These are phyloP conservation scores for Acanthosepion lycidas DNA, from an alignment of 2,888 invertebrate species.

Conservation along the genomic window DNA sequence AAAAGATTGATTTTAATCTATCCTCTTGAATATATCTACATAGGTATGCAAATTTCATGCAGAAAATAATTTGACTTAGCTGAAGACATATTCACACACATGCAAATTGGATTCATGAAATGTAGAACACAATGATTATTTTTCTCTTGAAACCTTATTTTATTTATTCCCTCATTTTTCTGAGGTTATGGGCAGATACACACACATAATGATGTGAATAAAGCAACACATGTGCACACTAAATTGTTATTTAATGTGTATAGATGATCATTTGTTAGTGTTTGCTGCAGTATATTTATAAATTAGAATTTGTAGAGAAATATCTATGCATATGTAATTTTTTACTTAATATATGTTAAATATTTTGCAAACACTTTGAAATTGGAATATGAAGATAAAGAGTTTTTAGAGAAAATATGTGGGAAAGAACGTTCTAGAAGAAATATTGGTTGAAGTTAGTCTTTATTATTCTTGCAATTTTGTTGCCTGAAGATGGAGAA, in stretches of 20 bases:
- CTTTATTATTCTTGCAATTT: neutral
- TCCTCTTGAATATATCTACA: no score
- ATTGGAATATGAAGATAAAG: neutral
- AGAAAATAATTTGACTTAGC: no score
- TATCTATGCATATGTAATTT: neutral
- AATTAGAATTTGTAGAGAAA: neutral
- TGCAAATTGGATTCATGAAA: no score
- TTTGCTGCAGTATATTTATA: neutral
- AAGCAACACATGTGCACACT: no score
- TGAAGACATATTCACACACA: no score
- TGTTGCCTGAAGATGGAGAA: neutral
- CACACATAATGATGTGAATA: no score
- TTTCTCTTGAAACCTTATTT: no score
- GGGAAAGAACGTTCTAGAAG: neutral
- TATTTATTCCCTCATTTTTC: no score
- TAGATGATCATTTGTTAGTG: neutral
- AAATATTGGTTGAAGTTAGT: neutral
- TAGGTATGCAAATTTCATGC: no score
- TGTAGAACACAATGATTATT: no score
- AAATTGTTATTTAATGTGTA: neutral
- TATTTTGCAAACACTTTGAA: neutral
- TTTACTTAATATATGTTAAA: neutral
- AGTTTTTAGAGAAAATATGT: neutral
- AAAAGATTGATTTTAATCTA: no score
- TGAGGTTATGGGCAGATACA: no score